These are phyloP conservation scores for Larimichthys crocea DNA, from an alignment of 2,113 vertebrate genomes.

Conservation along the genomic window DNA sequence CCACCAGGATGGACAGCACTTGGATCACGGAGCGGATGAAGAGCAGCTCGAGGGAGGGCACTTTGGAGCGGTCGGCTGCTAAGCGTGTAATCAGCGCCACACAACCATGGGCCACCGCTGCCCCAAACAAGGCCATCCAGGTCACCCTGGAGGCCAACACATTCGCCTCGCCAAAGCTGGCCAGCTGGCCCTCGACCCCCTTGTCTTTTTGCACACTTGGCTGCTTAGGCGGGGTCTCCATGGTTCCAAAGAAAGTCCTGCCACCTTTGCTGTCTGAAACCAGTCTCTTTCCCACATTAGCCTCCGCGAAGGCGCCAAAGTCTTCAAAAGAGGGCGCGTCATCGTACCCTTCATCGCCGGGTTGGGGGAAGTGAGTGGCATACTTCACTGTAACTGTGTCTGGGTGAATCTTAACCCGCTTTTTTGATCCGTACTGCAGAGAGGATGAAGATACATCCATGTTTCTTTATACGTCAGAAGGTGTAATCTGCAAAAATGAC, in stretches of 20 bases:
- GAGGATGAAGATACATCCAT: slow-evolving; percentile 90
- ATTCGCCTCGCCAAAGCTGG: slow-evolving; percentile 89
- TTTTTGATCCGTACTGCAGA: slow-evolving; percentile 90
- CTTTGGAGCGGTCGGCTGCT: slow-evolving; percentile 95
- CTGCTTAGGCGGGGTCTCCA: slow-evolving; percentile 84
- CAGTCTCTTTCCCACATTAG: slow-evolving; percentile 89
- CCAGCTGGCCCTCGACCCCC: slow-evolving; percentile 85
- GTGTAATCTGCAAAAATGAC: slow-evolving; percentile 65
- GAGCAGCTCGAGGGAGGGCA: slow-evolving; percentile 96
- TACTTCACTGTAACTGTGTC: slow-evolving; percentile 96
- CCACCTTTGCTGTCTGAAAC: slow-evolving; percentile 86
- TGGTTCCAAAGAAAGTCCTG: slow-evolving; percentile 92
- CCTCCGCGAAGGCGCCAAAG: slow-evolving; percentile 88
- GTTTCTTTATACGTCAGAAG: slow-evolving; percentile 66
- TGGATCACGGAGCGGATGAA: slow-evolving; percentile 98
- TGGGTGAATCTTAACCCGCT: slow-evolving; percentile 97
- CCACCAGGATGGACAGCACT: slow-evolving; percentile 91
- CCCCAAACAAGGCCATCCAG: slow-evolving; percentile 94
- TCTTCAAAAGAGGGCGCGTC: slow-evolving; percentile 91
- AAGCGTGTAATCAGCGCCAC: slow-evolving; percentile 95
- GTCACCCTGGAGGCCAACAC: slow-evolving; percentile 90
- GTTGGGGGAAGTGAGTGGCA: slow-evolving; percentile 94
- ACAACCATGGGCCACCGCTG: slow-evolving; percentile 94
- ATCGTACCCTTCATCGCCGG: slow-evolving; percentile 92
- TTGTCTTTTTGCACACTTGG: slow-evolving; percentile 79